These are phyloP conservation scores for Neocloeon triangulifer DNA, from an alignment of 1,140 invertebrate species.

Conservation along the genomic window DNA sequence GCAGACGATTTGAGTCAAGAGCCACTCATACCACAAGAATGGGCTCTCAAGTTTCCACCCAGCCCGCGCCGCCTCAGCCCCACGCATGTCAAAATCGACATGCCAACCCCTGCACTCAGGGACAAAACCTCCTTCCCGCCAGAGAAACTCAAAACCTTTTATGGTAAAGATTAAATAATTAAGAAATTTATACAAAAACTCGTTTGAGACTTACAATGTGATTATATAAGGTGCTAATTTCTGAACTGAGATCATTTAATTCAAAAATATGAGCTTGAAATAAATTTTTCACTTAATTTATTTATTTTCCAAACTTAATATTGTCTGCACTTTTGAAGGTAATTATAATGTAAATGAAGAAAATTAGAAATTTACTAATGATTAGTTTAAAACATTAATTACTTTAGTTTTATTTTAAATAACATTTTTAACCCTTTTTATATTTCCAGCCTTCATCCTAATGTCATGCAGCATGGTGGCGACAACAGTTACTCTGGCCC, in stretches of 20 bases:
- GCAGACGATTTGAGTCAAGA: slow-evolving; percentile 15
- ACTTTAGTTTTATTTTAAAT: slow-evolving; percentile 6
- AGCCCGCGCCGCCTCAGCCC: slow-evolving; percentile 16
- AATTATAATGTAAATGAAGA: no score
- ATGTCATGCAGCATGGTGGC: slow-evolving; percentile 33
- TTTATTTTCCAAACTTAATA: no score
- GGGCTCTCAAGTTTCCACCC: slow-evolving; percentile 20
- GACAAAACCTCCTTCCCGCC: slow-evolving; percentile 40
- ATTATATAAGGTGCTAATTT: no score
- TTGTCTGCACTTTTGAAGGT: background rate
- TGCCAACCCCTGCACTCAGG: slow-evolving; percentile 25
- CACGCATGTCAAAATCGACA: slow-evolving; percentile 26
- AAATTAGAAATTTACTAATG: no score
- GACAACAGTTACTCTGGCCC: slow-evolving; percentile 44
- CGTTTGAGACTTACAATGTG: no score
- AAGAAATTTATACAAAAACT: background rate
- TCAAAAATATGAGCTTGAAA: slow-evolving; percentile 2
- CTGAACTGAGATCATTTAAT: slow-evolving; percentile 1
- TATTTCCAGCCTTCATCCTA: slow-evolving; percentile 29
- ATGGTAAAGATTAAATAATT: slow-evolving; percentile 19
- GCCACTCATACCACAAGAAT: slow-evolving; percentile 18
- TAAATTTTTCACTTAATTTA: no score
- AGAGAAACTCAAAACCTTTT: slow-evolving; percentile 44
- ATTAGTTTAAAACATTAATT: no score
- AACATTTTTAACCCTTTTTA: slow-evolving; percentile 5